A percentile compares a stretch with the other conserved stretches of the same genome.
phyloP scores from a whole-genome alignment of 2,888 invertebrate species.

The Desoria tigrina region DNA sequence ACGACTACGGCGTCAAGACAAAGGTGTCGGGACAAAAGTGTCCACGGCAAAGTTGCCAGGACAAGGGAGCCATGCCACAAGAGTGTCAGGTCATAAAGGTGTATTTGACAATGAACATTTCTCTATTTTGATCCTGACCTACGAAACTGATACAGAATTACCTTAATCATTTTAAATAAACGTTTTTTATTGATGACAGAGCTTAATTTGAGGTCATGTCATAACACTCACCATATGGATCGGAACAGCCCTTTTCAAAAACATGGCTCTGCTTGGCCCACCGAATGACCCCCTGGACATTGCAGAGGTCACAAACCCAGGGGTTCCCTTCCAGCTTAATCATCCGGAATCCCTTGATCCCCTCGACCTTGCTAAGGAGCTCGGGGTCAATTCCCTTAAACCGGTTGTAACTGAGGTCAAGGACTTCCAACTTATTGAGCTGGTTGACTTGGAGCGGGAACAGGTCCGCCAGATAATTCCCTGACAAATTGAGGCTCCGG shows the following conservation, averaged over 20 bases:
- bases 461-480: slow-evolving; percentile 67
- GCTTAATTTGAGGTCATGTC: too few species aligned
- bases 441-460: slow-evolving; percentile 63
- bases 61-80: too few species aligned
- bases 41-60: too few species aligned
- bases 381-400: slow-evolving; percentile 66
- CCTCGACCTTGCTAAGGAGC: slow-evolving; percentile 64
- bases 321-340: slow-evolving; percentile 64
- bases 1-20: too few species aligned
- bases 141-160: too few species aligned
- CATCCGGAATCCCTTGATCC: slow-evolving; percentile 42
- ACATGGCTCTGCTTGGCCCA: slow-evolving; percentile 44
- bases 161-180: too few species aligned
- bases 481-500: slow-evolving; percentile 70
- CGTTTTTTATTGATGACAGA: too few species aligned
- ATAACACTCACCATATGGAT: slow-evolving; percentile 36
- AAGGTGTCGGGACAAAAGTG: too few species aligned
- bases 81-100: too few species aligned
- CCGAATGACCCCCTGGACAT: slow-evolving; percentile 62
- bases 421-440: slow-evolving; percentile 57
- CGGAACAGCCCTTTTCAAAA: slow-evolving; percentile 40
- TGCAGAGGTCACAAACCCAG: slow-evolving; percentile 71
- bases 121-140: too few species aligned
- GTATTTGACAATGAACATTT: too few species aligned
- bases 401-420: slow-evolving; percentile 68